These are phyloP conservation scores for Calliopsis andreniformis DNA, from an alignment of 1,140 invertebrate species.

Conservation along the genomic window DNA sequence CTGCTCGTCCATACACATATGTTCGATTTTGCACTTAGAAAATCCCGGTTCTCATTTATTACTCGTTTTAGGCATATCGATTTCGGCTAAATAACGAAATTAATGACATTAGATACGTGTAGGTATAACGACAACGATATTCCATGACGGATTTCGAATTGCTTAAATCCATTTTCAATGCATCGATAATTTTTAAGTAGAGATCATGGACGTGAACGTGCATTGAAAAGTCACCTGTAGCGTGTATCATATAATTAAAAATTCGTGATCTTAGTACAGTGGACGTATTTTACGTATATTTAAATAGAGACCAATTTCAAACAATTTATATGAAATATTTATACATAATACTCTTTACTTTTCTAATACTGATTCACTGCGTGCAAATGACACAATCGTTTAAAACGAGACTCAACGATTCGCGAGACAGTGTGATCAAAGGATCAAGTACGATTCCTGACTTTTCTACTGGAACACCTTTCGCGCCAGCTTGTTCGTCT, in stretches of 20 bases:
- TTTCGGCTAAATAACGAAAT: conserved; percentile 40
- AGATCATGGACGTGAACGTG: too few relatives aligned
- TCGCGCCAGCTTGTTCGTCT: background rate
- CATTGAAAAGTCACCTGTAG: too few relatives aligned
- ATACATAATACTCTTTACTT: too few relatives aligned
- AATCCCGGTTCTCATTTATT: conserved; percentile 35
- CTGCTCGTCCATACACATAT: conserved; percentile 45
- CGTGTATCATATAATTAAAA: too few relatives aligned
- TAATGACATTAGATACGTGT: conserved; percentile 39
- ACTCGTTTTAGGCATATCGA: conserved; percentile 49
- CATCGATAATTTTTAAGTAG: too few relatives aligned
- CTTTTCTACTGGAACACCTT: conserved; percentile 16
- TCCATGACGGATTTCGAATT: background rate
- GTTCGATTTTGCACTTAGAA: conserved; percentile 49
- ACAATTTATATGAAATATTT: too few relatives aligned
- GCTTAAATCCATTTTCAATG: background rate
- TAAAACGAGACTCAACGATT: conserved; percentile 3
- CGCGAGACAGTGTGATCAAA: background rate
- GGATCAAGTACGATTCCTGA: conserved; percentile 15
- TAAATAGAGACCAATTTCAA: too few relatives aligned
- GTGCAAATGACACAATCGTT: background rate
- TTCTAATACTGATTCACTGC: conserved; percentile 31
- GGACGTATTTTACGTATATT: too few relatives aligned
- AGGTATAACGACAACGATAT: conserved; percentile 40
- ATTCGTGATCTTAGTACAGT: too few relatives aligned